These are phyloP conservation scores for Triops longicaudatus DNA, from an alignment of 1,140 invertebrate genomes.

Conservation along the genomic window DNA sequence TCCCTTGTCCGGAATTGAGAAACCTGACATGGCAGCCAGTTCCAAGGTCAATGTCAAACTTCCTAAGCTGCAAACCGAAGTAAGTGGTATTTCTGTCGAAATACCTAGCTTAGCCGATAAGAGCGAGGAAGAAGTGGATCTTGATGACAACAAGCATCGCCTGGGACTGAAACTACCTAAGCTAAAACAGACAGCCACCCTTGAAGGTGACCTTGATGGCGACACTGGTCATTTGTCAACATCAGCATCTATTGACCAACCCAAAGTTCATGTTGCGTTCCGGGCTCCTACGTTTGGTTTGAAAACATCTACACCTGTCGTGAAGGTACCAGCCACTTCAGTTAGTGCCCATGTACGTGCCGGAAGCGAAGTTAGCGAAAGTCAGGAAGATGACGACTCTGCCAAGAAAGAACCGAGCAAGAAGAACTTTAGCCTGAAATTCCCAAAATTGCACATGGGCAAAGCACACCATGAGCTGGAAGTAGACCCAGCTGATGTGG, in stretches of 20 bases:
- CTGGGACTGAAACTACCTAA: slow-evolving; percentile 24
- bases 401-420: slow-evolving; percentile 16
- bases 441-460: background rate
- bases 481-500: background rate
- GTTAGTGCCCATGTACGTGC: background rate
- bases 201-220: background rate
- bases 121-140: background rate
- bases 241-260: background rate
- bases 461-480: background rate
- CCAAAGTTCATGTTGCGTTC: background rate
- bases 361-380: too few species aligned
- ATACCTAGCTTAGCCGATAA: background rate
- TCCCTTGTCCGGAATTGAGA: background rate
- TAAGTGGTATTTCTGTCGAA: background rate
- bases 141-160: slow-evolving; percentile 14
- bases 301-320: background rate
- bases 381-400: background rate
- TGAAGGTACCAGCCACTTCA: background rate
- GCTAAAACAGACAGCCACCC: background rate
- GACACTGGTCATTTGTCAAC: background rate
- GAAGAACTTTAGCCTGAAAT: slow-evolving; percentile 16
- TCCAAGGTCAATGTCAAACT: background rate
- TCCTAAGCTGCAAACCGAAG: background rate
- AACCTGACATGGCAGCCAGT: background rate
- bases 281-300: background rate